Evolutionary conservation across 2,797 vertebrate species (phyloP).

Genomic region (Pantherophis alleghaniensis): DNA sequence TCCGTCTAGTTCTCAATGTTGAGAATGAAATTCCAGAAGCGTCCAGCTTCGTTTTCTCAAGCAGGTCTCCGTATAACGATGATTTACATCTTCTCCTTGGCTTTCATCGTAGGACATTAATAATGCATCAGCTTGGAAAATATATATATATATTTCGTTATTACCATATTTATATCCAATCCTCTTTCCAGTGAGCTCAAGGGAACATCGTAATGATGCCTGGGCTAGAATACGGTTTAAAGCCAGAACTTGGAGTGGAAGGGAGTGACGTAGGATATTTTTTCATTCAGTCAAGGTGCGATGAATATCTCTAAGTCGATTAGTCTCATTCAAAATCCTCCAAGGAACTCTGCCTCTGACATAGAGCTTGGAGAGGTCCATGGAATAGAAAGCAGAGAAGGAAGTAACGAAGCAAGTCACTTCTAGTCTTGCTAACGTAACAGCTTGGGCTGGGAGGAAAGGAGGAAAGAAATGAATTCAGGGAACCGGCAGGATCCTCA

Average conservation of each 20-base stretch:
- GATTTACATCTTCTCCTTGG: slow-evolving; percentile 36
- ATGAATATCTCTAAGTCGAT: background rate
- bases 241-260: background rate
- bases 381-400: background rate
- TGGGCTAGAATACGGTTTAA: background rate
- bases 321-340: background rate
- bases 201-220: background rate
- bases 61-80: slow-evolving; percentile 24
- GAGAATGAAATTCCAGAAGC: slow-evolving; percentile 12
- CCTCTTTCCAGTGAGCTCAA: background rate
- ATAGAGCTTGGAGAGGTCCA: background rate
- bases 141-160: background rate
- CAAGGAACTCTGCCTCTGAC: background rate
- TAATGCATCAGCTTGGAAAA: background rate
- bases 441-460: background rate
- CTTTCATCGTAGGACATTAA: slow-evolving; percentile 4
- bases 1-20: background rate
- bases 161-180: background rate
- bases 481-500: background rate
- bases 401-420: background rate
- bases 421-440: background rate
- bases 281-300: background rate
- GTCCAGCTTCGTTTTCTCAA: slow-evolving; percentile 21
- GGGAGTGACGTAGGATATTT: background rate
- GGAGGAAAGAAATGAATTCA: background rate